Evolutionary conservation across 2,113 vertebrate species (phyloP).

Genomic region (Cinclus mexicanus): DNA sequence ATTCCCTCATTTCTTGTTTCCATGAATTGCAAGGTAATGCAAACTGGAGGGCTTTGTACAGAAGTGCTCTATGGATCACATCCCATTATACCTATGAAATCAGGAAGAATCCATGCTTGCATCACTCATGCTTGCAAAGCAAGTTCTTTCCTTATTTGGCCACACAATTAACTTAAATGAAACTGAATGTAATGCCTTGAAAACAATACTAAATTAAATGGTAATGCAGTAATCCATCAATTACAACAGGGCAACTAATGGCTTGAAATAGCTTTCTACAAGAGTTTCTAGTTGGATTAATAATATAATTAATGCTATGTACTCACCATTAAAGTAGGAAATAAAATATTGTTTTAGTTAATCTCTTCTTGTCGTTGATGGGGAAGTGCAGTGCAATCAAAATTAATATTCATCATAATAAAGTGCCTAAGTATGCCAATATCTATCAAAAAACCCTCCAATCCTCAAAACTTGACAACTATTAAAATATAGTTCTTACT

Average conservation of each 20-base stretch:
- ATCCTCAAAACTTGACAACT: neutral
- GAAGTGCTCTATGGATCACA: slow-evolving; percentile 28
- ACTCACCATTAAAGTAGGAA: slow-evolving; percentile 67
- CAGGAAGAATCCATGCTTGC: slow-evolving; percentile 11
- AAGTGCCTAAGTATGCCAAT: neutral
- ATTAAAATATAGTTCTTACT: neutral
- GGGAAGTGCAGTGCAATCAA: slow-evolving; percentile 26
- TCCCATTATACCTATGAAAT: slow-evolving; percentile 46
- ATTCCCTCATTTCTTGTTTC: neutral
- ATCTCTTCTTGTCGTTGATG: slow-evolving; percentile 60
- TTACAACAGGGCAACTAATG: slow-evolving; percentile 65
- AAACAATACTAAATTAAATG: slow-evolving; percentile 81
- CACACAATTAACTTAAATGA: slow-evolving; percentile 74
- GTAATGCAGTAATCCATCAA: slow-evolving; percentile 78
- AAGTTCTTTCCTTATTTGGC: slow-evolving; percentile 72
- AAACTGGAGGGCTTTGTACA: neutral
- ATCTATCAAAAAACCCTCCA: neutral
- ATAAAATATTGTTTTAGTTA: slow-evolving; percentile 77
- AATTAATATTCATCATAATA: slow-evolving; percentile 54
- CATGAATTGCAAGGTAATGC: neutral
- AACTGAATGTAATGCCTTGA: slow-evolving; percentile 67
- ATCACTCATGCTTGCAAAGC: slow-evolving; percentile 55
- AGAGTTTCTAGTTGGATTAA: slow-evolving; percentile 76
- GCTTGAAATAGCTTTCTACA: slow-evolving; percentile 71
- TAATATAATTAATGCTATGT: slow-evolving; percentile 74